Evolutionary conservation across 2,797 vertebrate genomes (phyloP), one percentile per base, ranked within the genome.

Genomic region (Momotus momota): DNA sequence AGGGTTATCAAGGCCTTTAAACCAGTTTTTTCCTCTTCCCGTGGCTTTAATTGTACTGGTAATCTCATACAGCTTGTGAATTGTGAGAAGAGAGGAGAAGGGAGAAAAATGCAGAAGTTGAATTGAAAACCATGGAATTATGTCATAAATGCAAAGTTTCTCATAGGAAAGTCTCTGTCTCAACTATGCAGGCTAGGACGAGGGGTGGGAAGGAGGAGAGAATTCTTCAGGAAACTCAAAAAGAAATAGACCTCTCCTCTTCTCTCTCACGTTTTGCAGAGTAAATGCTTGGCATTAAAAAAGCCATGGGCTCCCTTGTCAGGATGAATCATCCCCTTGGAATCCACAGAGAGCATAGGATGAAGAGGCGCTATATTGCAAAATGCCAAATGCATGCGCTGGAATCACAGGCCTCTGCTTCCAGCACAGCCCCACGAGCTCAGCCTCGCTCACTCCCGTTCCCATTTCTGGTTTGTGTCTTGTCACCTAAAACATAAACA

Each of bases 1-100:
- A 97, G 98, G 99, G 99, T 99, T 99, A 99, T 99, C 99, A 97
- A 98, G 97, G 97, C 97, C 90, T 97, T 97, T 98, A 98, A 98
- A 98, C 95, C 97, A 97, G 97, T 97, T 98, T 99, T 92, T 99
- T 98, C 99, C 98, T 98, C 90, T 98, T 98, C 98, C 98, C 97
- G 65, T 95, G 97, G 97, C 97, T 94, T 98, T 99, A 99, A 99
- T 99, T 99, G 99, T 99, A 92, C 86, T 97, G 94, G 97, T 98
- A 99, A 99, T 99, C 99, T 99, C 97, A 97, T 95, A 96, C 85
- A 94, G 90, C 91, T 91, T 97, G 94, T 98, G 98, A 99, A 99
- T 99, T 98, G 99, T 99, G 99, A 99, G 99, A 99, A 99, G 82
- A 77, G 96, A 88, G 90, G 97, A 96, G 98, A 97, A 97, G 96